Evolutionary conservation across 2,888 invertebrate genomes (phyloP), one percentile per base, ranked within the genome.

Genomic region (Vesta saturnalis): DNA sequence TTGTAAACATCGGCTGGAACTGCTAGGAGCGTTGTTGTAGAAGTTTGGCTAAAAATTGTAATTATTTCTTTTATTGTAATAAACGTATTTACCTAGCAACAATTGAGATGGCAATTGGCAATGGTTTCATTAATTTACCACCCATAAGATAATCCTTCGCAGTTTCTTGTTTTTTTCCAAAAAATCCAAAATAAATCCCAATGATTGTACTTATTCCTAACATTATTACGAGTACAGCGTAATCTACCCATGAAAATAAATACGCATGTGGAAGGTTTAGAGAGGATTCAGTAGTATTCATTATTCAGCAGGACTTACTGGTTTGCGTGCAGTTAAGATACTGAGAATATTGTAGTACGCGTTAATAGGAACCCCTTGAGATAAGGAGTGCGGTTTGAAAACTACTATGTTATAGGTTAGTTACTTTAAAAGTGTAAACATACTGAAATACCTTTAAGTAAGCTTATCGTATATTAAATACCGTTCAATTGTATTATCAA

Each of bases 61-160:
- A 1, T 15, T 16, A 47, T 15, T 16, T 14, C 6, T 15, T 49
- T 15, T 15, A 4, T 49, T 21, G n/a, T 12, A 12, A 52, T 21
- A 39, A 4, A 2, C 14, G 10, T 12, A 49, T 15, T 85, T 82
- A 92, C 92, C 92, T 91, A 1, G 93, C 90, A 74, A 91, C 87
- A 10, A 94, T 84, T n/a, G 92, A 92, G 82, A 93, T 86, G 0
- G 91, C 89, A 66, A 93, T 88, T 0, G 94, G 92, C 75, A 93
- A 86, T 14, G 89, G 87, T 4, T 88, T 88, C 91, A 93, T 91
- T 74, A 88, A 87, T 80, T 91, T 90, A 6, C 90, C 90, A 22
- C 92, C 93, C 81, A 92, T 87, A 49, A 93, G 81, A 80, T 92
- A 92, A 57, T 92, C 92, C 18, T 86, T 83, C 0, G 91, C 89